A percentile compares a stretch with the other conserved stretches of the same genome.
Conservation (phyloP, 2,888 invertebrate genomes). For the Argyra leucocephala region DNA sequence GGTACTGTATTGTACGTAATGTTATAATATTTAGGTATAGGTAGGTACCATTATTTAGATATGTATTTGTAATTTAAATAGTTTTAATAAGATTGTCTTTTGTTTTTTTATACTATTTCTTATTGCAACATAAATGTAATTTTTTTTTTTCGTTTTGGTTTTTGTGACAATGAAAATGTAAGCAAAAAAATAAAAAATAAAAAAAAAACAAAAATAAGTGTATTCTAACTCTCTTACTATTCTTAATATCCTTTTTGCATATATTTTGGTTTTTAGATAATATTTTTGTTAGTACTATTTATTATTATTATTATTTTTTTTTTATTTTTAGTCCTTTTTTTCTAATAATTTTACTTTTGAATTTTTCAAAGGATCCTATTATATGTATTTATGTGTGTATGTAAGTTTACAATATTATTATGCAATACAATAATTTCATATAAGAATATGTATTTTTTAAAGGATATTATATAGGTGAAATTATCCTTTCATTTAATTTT, state of each 20-base stretch:
- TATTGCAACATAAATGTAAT: background rate
- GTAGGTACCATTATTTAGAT: no score
- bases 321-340: background rate
- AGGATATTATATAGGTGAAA: conserved; percentile 4
- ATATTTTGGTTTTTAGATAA: background rate
- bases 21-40: no score
- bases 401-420: no score
- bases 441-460: background rate
- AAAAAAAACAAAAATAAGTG: background rate
- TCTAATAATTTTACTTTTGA: background rate
- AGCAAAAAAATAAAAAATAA: background rate
- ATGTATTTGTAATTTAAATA: no score
- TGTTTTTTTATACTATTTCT: no score
- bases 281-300: background rate
- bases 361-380: background rate
- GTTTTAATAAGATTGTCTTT: background rate
- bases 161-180: background rate
- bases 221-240: background rate
- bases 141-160: background rate
- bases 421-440: background rate
- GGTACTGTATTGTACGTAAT: no score
- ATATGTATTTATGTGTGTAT: background rate
- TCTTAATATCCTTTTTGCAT: conserved; percentile 6
- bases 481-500: background rate
- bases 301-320: background rate